A percentile compares a stretch with the other conserved stretches of the same genome.
phyloP scores from a whole-genome alignment of 2,797 vertebrate genomes.

The Propithecus deckenii region DNA sequence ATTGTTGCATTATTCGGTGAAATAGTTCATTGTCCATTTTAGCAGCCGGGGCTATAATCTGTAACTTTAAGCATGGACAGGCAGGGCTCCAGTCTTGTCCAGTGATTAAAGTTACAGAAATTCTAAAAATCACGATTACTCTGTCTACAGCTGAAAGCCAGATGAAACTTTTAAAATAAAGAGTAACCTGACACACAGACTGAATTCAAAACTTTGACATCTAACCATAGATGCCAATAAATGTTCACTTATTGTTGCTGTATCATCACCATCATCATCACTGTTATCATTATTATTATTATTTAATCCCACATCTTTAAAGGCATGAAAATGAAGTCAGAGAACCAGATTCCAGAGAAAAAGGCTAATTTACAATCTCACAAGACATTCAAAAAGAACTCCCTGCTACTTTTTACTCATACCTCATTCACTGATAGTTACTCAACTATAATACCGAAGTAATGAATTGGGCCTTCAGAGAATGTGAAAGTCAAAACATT shows the following conservation, averaged over 20 bases:
- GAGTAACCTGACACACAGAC: not conserved
- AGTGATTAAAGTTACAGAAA: constrained; percentile 52
- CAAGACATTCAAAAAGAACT: not conserved
- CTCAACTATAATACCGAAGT: not conserved
- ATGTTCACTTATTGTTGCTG: not conserved
- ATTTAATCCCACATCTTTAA: not conserved
- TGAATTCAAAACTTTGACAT: not conserved
- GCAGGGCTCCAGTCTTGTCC: not conserved
- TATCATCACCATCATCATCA: not conserved
- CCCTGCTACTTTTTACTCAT: not conserved
- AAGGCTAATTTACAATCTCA: not conserved
- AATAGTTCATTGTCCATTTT: constrained; percentile 48
- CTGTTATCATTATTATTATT: not conserved
- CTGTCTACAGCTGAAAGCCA: not conserved
- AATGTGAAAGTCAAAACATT: not conserved
- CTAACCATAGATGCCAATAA: not conserved
- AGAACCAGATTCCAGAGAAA: not conserved
- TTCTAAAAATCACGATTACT: not conserved
- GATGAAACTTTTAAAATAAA: not conserved
- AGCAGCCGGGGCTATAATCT: not conserved
- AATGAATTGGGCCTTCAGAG: not conserved
- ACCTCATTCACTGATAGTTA: not conserved
- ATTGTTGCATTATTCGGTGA: constrained; percentile 37
- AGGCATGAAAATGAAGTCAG: not conserved
- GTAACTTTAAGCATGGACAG: not conserved